phyloP scores from a whole-genome alignment of 2,888 invertebrate genomes.

The Cryptus viduatorius region DNA sequence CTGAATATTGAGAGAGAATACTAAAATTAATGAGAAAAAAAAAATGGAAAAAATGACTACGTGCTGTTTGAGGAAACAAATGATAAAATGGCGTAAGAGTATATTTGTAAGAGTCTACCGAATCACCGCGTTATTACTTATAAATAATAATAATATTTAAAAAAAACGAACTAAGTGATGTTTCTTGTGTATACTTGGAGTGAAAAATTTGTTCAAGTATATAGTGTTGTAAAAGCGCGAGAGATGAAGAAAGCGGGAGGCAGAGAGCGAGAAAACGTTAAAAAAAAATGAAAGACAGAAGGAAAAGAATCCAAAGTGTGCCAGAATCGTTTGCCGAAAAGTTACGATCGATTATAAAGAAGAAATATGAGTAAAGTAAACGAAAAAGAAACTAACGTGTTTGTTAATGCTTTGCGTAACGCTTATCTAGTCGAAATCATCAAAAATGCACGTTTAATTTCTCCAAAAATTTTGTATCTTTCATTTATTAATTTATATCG shows the following conservation, averaged over 20 bases:
- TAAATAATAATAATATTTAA: slow-evolving; percentile 67
- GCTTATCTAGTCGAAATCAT: slow-evolving; percentile 67
- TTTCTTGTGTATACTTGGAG: slow-evolving; percentile 72
- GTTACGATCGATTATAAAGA: slow-evolving; percentile 32
- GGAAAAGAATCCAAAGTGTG: slow-evolving; percentile 33
- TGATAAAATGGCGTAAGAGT: slow-evolving; percentile 62
- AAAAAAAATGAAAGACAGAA: slow-evolving; percentile 17
- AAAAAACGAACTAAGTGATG: slow-evolving; percentile 70
- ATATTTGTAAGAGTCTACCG: slow-evolving; percentile 74
- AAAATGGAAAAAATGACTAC: slow-evolving; percentile 34
- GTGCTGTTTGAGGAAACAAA: slow-evolving; percentile 56
- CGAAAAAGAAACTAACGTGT: slow-evolving; percentile 34
- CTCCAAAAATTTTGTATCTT: slow-evolving; percentile 36
- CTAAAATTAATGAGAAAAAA: slow-evolving; percentile 26
- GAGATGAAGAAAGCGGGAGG: slow-evolving; percentile 42
- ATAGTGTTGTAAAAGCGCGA: slow-evolving; percentile 52
- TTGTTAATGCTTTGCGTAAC: slow-evolving; percentile 61
- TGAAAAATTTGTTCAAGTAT: slow-evolving; percentile 57
- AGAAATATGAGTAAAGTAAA: slow-evolving; percentile 16
- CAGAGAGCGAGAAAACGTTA: slow-evolving; percentile 37
- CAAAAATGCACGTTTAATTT: slow-evolving; percentile 34
- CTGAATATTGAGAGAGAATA: slow-evolving; percentile 31
- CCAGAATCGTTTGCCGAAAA: slow-evolving; percentile 45
- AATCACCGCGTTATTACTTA: slow-evolving; percentile 74
- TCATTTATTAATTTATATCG: slow-evolving; percentile 12